A percentile compares a stretch with the other conserved stretches of the same genome.
These are phyloP conservation scores for Apamea epomidion DNA, from an alignment of 2,888 invertebrate species.

Conservation along the genomic window DNA sequence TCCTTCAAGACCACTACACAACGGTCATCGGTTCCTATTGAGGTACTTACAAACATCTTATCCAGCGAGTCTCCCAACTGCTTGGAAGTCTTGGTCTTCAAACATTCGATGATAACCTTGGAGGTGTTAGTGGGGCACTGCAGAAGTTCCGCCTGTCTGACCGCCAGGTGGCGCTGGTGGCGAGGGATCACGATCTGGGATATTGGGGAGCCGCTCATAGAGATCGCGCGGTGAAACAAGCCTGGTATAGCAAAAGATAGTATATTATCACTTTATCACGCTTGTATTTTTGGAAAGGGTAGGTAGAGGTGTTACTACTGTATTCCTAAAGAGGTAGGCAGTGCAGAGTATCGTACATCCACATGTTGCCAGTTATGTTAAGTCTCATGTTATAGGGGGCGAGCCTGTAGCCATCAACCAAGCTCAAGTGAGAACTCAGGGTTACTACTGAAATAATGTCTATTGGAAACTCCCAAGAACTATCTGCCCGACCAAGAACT, in stretches of 20 bases:
- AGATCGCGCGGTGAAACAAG: constrained; percentile 93
- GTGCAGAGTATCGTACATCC: neutral
- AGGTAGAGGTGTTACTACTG: neutral
- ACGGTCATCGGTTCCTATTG: neutral
- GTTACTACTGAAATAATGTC: neutral
- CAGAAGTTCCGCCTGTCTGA: constrained; percentile 91
- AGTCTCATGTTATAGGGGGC: neutral
- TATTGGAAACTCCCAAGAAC: neutral
- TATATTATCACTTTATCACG: neutral
- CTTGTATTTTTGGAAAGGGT: neutral
- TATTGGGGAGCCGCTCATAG: constrained; percentile 92
- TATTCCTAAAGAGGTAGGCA: neutral
- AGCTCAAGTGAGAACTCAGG: neutral
- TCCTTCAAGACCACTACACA: neutral
- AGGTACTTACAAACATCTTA: constrained; percentile 85
- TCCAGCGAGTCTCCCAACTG: constrained; percentile 87
- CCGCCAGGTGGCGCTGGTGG: constrained; percentile 91
- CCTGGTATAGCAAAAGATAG: constrained; percentile 78
- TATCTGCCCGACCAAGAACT: no score
- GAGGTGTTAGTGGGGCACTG: constrained; percentile 90
- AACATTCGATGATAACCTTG: constrained; percentile 90
- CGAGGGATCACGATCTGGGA: constrained; percentile 89
- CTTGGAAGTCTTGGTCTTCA: constrained; percentile 87
- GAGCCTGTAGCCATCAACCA: neutral
- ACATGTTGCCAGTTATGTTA: no score